Evolutionary conservation across 1,140 invertebrate species (phyloP).

Genomic region (Helicoverpa zea): DNA sequence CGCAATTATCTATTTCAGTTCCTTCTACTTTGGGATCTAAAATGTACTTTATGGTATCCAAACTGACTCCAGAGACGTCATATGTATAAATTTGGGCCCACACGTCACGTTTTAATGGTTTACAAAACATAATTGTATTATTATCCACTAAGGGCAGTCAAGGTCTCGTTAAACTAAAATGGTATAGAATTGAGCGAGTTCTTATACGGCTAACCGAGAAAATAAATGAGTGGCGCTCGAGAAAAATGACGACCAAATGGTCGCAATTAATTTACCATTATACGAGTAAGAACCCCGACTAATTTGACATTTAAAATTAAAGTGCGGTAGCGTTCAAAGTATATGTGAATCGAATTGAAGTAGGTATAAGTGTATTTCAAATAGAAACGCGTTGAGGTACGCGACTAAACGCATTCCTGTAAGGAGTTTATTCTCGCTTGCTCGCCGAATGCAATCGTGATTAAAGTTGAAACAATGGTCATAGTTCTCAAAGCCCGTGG

Average conservation of each 20-base stretch:
- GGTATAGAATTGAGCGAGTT: constrained; percentile 60
- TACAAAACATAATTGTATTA: constrained; percentile 70
- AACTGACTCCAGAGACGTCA: constrained; percentile 72
- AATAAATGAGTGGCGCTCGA: constrained; percentile 54
- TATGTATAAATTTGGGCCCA: constrained; percentile 78
- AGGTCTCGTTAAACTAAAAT: constrained; percentile 68
- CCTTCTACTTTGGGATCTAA: constrained; percentile 51
- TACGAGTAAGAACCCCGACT: constrained; percentile 33
- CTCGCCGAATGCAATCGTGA: constrained; percentile 54
- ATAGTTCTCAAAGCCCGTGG: constrained; percentile 53
- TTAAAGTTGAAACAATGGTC: constrained; percentile 61
- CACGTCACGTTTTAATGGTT: constrained; percentile 73
- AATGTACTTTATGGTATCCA: constrained; percentile 59
- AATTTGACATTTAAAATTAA: constrained; percentile 39
- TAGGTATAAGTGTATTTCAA: neutral
- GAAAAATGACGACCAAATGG: constrained; percentile 63
- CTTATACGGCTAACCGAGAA: constrained; percentile 70
- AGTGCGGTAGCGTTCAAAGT: constrained; percentile 5
- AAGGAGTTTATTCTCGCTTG: constrained; percentile 29
- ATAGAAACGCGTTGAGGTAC: neutral
- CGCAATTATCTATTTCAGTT: constrained; percentile 47
- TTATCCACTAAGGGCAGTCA: constrained; percentile 71
- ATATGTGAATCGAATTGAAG: constrained; percentile 16
- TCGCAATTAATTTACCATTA: constrained; percentile 51
- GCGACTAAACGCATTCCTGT: constrained; percentile 13